Evolutionary conservation across 2,113 vertebrate genomes (phyloP).

Genomic region (Oceanodroma tethys): DNA sequence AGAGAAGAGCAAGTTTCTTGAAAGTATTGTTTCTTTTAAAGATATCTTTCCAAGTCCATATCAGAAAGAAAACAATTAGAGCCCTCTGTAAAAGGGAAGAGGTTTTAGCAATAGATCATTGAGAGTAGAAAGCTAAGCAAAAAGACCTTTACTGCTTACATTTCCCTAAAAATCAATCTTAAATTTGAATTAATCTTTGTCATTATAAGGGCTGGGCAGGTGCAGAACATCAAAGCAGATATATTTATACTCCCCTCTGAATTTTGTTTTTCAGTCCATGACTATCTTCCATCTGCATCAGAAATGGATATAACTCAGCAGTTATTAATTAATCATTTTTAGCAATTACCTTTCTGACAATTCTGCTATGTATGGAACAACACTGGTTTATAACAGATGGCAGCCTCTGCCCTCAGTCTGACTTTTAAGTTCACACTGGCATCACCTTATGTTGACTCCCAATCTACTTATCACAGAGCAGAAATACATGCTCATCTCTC

Average conservation of each 20-base stretch:
- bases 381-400: background rate
- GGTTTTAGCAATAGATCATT: slow-evolving; percentile 1
- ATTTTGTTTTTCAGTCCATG: background rate
- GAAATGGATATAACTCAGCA: background rate
- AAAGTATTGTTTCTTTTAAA: background rate
- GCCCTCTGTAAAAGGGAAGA: background rate
- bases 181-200: background rate
- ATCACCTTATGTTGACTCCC: background rate
- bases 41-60: background rate
- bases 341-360: background rate
- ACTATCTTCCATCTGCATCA: background rate
- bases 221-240: background rate
- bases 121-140: background rate
- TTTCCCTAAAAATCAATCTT: slow-evolving; percentile 5
- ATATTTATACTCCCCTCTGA: background rate
- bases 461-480: background rate
- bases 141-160: slow-evolving; percentile 15
- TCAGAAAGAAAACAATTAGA: background rate
- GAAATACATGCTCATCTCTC: background rate
- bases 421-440: background rate
- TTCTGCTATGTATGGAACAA: background rate
- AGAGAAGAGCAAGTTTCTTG: background rate
- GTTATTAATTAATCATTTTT: background rate
- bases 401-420: background rate
- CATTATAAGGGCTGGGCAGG: background rate